Base-by-base conservation (phyloP, 2,888 invertebrate species). In the Hyppa rectilinea region DNA sequence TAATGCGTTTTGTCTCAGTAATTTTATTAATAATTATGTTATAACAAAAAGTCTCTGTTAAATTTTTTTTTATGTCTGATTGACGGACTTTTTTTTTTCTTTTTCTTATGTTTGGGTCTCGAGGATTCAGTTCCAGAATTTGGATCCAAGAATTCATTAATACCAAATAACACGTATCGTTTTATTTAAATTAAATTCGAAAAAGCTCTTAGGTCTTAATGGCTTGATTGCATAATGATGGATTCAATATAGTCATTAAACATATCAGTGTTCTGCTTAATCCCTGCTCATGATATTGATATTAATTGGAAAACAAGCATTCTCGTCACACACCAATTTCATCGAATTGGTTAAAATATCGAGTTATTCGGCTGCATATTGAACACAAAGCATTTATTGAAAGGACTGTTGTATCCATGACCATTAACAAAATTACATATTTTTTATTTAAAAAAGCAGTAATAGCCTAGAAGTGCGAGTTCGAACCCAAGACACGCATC, bases 291-390 rank as follows among this genome's bases (percentile, higher is more conserved):
- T 17, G 55, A 59, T 75, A 73, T 59, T 58, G 17, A 61, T 66
- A 60, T 60, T 45, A 69, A 69, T 69, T 49, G n/a, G 23, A 49
- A 69, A 69, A 50, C 63, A 75, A 76, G 59, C 63, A 6, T 75
- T 29, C 36, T 45, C 31, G 55, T 45, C 26, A n/a, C 40, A 53
- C 20, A 49, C 26, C 20, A 62, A 58, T 26, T 26, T 26, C 29
- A 47, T 67, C 6, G 29, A 52, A 45, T 38, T 71, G 71, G 23
- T 49, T 31, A n/a, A 34, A 61, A 7, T 26, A 36, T 50, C 23
- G 4, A 20, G 26, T 14, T 20, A 34, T 64, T 14, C 20, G 34
- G 23, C 23, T 40, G 14, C 9, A n/a, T 45, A 45, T 31, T 20
- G 26, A n/a, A n/a, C n/a, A 34, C 23, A 20, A 47, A 26, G 26